phyloP scores from a whole-genome alignment of 2,888 invertebrate species.

The Agriopis leucophaearia region DNA sequence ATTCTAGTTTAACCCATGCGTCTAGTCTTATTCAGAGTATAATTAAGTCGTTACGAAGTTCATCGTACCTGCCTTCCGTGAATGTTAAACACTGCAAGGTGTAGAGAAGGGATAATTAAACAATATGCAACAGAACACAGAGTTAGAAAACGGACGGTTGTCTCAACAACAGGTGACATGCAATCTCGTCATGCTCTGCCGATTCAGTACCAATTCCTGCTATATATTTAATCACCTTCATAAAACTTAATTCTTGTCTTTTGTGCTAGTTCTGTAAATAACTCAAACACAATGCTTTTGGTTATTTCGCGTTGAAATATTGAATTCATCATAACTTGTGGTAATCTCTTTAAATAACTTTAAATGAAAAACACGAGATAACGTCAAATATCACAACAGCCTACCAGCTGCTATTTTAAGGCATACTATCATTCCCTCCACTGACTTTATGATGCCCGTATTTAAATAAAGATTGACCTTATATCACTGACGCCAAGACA shows the following conservation, averaged over 20 bases:
- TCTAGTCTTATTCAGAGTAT: neutral
- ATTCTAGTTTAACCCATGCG: neutral
- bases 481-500: constrained; percentile 1
- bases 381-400: neutral
- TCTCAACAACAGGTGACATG: constrained; percentile 62
- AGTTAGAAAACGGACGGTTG: constrained; percentile 64
- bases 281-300: neutral
- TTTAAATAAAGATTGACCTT: constrained; percentile 20
- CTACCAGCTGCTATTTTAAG: constrained; percentile 12
- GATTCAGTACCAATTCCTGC: constrained; percentile 53
- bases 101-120: constrained; percentile 17
- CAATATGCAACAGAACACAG: constrained; percentile 43
- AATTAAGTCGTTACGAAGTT: constrained; percentile 27
- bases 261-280: neutral
- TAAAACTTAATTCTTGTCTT: neutral
- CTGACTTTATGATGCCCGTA: constrained; percentile 4
- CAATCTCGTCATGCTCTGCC: constrained; percentile 66
- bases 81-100: constrained; percentile 25
- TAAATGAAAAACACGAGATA: neutral
- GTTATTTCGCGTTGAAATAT: neutral
- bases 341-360: neutral
- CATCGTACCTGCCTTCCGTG: constrained; percentile 20
- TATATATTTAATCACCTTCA: constrained; percentile 34
- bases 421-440: constrained; percentile 6
- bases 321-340: neutral